These are phyloP conservation scores for Drosophila nr. perissopoda DNA, from an alignment of 2,888 invertebrate species.

Conservation along the genomic window DNA sequence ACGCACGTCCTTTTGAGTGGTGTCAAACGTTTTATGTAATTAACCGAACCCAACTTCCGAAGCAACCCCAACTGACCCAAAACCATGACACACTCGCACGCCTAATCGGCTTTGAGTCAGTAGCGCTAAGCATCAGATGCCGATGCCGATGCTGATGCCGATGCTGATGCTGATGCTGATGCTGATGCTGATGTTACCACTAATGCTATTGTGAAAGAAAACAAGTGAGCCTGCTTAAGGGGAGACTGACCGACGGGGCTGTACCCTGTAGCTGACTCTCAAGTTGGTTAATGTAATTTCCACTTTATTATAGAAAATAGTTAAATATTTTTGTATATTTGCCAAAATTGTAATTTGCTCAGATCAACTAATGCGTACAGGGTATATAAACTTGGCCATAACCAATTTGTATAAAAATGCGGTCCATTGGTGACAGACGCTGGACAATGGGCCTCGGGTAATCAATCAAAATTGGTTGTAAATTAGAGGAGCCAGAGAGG, in stretches of 20 bases:
- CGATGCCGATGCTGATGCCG: not conserved
- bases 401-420: conserved; percentile 33
- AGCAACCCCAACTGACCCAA: conserved; percentile 21
- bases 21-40: conserved; percentile 63
- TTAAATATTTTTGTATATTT: not conserved
- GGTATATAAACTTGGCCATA: conserved; percentile 34
- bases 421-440: conserved; percentile 40
- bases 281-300: not conserved
- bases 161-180: not conserved
- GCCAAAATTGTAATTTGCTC: not conserved
- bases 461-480: conserved; percentile 84
- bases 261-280: not conserved
- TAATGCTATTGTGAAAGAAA: not conserved
- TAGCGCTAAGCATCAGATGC: conserved; percentile 2
- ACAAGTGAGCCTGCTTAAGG: not conserved
- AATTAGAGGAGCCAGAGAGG: conserved; percentile 59
- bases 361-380: not conserved
- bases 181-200: not conserved
- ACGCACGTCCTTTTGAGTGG: conserved; percentile 28
- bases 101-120: conserved; percentile 58
- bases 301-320: not conserved
- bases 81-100: conserved; percentile 35
- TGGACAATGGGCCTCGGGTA: conserved; percentile 46
- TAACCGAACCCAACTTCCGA: conserved; percentile 32
- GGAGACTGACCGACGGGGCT: not conserved